A percentile compares a stretch with the other conserved stretches of the same genome.
Evolutionary conservation across 2,113 vertebrate species (phyloP).

Genomic region (Fregata magnificens): DNA sequence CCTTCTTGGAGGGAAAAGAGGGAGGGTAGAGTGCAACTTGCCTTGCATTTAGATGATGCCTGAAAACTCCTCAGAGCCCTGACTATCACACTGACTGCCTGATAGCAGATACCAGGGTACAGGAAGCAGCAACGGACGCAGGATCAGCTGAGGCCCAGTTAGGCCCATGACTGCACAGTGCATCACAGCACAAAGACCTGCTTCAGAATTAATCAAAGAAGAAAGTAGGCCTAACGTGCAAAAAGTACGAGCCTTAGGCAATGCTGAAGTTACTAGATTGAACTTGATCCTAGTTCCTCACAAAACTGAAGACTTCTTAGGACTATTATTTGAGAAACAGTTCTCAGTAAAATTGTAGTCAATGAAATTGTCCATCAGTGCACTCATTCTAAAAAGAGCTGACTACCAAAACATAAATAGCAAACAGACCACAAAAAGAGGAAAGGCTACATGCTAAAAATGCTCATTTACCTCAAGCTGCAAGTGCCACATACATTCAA

Average conservation of each 20-base stretch:
- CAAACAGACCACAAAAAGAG: background rate
- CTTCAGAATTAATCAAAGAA: background rate
- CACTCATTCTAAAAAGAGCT: background rate
- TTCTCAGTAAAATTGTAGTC: background rate
- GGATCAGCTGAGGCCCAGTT: background rate
- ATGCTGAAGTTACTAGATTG: background rate
- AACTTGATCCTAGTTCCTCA: background rate
- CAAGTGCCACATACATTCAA: background rate
- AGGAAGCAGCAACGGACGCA: background rate
- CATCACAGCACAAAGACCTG: background rate
- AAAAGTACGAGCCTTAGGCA: background rate
- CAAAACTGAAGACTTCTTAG: background rate
- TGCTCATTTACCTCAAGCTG: background rate
- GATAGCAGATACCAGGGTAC: fast-evolving
- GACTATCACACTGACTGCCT: background rate
- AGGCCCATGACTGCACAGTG: background rate
- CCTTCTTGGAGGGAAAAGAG: background rate
- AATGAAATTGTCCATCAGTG: fast-evolving
- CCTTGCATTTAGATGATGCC: background rate
- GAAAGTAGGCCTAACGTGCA: background rate
- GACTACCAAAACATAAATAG: background rate
- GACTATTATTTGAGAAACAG: background rate
- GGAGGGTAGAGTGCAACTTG: background rate
- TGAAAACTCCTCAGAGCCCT: background rate
- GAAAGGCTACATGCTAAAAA: background rate